These are phyloP conservation scores for Anolis apletophallus DNA, from an alignment of 2,797 vertebrate genomes.

Conservation along the genomic window DNA sequence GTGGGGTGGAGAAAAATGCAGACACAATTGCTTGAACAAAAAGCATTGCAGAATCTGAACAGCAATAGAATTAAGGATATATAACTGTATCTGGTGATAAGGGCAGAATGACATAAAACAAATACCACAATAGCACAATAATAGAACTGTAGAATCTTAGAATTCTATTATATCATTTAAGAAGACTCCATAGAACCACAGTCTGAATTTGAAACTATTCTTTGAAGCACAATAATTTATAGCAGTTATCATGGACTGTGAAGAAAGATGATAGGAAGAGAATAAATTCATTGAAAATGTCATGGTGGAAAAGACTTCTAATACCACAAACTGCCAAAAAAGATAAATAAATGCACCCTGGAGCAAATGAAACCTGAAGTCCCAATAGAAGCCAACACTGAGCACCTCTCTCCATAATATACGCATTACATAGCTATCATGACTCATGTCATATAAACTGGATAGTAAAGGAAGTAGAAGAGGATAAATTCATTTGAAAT, in stretches of 20 bases:
- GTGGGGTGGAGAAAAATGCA: slow-evolving; percentile 93
- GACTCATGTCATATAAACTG: too few relatives aligned
- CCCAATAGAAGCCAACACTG: too few relatives aligned
- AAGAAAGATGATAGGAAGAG: too few relatives aligned
- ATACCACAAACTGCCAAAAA: too few relatives aligned
- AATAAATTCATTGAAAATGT: too few relatives aligned
- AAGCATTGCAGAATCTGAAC: slow-evolving; percentile 95
- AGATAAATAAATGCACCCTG: too few relatives aligned
- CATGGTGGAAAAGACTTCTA: too few relatives aligned
- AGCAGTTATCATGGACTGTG: not conserved
- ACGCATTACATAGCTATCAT: too few relatives aligned
- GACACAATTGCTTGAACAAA: slow-evolving; percentile 94
- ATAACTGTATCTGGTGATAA: not conserved
- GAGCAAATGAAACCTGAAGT: too few relatives aligned
- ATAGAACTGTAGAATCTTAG: not conserved
- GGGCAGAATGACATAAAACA: not conserved
- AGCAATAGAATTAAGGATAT: slow-evolving; percentile 81
- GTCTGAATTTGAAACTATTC: not conserved
- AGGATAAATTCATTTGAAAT: too few relatives aligned
- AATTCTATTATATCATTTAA: not conserved
- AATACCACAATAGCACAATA: not conserved
- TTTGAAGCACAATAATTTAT: not conserved
- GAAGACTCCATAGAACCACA: not conserved
- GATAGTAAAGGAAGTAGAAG: too few relatives aligned
- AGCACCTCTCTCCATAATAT: too few relatives aligned